Conservation (phyloP, 2,797 vertebrate genomes). For the Salmo trutta region DNA sequence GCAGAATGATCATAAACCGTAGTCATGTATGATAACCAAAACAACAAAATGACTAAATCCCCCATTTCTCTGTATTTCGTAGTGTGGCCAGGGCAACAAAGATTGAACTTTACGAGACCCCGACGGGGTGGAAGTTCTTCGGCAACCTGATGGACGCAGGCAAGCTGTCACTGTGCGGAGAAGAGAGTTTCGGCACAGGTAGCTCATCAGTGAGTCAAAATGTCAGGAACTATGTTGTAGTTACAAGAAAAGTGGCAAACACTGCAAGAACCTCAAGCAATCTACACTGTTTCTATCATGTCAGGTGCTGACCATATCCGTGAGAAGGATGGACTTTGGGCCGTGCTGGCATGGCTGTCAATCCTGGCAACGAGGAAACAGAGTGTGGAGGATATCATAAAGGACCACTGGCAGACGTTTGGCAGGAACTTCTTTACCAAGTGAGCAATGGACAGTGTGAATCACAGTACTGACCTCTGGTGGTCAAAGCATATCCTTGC, state of each 20-base stretch:
- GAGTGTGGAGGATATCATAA: constrained; percentile 91
- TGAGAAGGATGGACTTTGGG: constrained; percentile 97
- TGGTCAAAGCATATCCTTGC: constrained; percentile 33
- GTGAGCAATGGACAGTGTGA: constrained; percentile 57
- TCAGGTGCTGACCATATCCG: constrained; percentile 94
- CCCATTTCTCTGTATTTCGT: constrained; percentile 31
- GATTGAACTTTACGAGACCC: constrained; percentile 95
- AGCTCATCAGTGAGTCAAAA: constrained; percentile 46
- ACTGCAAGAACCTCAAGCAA: not conserved
- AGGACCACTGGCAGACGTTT: constrained; percentile 92
- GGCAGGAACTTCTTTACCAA: constrained; percentile 97
- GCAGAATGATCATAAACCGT: no score
- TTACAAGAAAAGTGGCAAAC: not conserved
- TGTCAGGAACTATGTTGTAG: not conserved
- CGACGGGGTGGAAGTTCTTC: constrained; percentile 97
- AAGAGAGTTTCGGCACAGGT: constrained; percentile 97
- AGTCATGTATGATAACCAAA: not conserved
- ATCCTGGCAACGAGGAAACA: constrained; percentile 87
- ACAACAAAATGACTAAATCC: no score
- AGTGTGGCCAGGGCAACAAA: constrained; percentile 95
- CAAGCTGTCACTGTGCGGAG: constrained; percentile 92
- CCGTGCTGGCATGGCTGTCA: constrained; percentile 95
- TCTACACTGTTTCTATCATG: not conserved
- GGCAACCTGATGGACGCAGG: constrained; percentile 97
- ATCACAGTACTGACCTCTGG: constrained; percentile 52